Conservation (phyloP, 92 coral and sea anemone species). For the Palythoa grandis region DNA sequence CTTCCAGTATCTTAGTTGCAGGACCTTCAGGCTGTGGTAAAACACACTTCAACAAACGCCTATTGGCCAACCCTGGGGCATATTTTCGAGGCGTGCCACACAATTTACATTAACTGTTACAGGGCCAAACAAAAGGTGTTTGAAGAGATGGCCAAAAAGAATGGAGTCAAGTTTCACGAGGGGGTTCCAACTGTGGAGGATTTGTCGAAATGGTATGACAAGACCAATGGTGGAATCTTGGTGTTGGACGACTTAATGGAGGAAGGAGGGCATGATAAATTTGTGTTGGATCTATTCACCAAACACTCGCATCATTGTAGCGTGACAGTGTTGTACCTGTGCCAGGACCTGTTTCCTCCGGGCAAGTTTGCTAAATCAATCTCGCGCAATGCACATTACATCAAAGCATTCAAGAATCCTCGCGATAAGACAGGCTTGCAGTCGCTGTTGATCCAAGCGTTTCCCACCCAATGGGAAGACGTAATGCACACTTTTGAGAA, state of each 20-base stretch:
- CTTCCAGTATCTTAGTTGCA: constrained; percentile 22
- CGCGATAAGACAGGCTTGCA: constrained; percentile 46
- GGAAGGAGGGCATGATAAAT: constrained; percentile 17
- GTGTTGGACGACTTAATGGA: constrained; percentile 30
- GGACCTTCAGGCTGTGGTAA: constrained; percentile 32
- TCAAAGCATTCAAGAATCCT: constrained; percentile 45
- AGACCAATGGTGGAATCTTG: constrained; percentile 29
- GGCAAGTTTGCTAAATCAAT: constrained; percentile 36
- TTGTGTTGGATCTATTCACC: constrained; percentile 22
- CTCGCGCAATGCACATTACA: background rate
- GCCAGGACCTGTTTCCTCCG: constrained; percentile 28
- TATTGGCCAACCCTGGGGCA: background rate
- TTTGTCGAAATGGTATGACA: constrained; percentile 10
- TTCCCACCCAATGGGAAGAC: constrained; percentile 43
- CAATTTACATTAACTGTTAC: constrained; percentile 19
- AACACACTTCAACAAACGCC: constrained; percentile 10
- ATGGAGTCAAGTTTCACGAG: constrained; percentile 18
- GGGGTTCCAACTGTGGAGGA: constrained; percentile 7
- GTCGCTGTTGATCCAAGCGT: constrained; percentile 46
- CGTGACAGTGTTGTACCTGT: constrained; percentile 34
- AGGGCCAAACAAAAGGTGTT: constrained; percentile 5
- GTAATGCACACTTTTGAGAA: constrained; percentile 17
- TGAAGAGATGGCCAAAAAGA: background rate
- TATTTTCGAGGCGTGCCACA: constrained; percentile 16
- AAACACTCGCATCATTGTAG: background rate